Conservation (phyloP, 2,888 invertebrate genomes). For the Drosophila setosimentum region DNA sequence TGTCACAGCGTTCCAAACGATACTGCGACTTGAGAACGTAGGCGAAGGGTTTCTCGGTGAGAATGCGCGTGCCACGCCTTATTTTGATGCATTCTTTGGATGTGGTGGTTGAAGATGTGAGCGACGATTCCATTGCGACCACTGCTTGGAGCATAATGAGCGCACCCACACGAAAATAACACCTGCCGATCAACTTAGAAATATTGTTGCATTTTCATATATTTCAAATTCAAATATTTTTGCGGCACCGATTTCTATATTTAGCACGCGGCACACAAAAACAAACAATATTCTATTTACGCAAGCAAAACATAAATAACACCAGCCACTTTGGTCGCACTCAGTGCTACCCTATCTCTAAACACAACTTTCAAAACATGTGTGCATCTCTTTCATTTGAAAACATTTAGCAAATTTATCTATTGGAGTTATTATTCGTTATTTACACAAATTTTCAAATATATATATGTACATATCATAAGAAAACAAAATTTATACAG, state of each 20-base stretch:
- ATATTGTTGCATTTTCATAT: slow-evolving; percentile 61
- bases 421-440: not conserved
- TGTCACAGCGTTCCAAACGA: slow-evolving; percentile 90
- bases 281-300: slow-evolving; percentile 47
- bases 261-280: slow-evolving; percentile 53
- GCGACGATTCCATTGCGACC: slow-evolving; percentile 38
- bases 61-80: slow-evolving; percentile 88
- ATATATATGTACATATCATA: not conserved
- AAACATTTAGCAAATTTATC: not conserved
- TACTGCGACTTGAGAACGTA: slow-evolving; percentile 90
- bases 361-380: not conserved
- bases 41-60: slow-evolving; percentile 91
- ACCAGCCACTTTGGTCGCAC: slow-evolving; percentile 22
- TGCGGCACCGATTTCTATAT: slow-evolving; percentile 69
- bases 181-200: slow-evolving; percentile 40
- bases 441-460: not conserved
- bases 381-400: not conserved
- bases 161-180: slow-evolving; percentile 16
- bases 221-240: slow-evolving; percentile 66
- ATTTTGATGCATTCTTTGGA: slow-evolving; percentile 22
- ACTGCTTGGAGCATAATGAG: slow-evolving; percentile 16
- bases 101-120: slow-evolving; percentile 1
- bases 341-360: slow-evolving; percentile 42
- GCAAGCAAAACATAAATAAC: slow-evolving; percentile 40
- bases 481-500: not conserved